These are phyloP conservation scores for Heliornis fulica DNA, from an alignment of 2,113 vertebrate species.

Conservation along the genomic window DNA sequence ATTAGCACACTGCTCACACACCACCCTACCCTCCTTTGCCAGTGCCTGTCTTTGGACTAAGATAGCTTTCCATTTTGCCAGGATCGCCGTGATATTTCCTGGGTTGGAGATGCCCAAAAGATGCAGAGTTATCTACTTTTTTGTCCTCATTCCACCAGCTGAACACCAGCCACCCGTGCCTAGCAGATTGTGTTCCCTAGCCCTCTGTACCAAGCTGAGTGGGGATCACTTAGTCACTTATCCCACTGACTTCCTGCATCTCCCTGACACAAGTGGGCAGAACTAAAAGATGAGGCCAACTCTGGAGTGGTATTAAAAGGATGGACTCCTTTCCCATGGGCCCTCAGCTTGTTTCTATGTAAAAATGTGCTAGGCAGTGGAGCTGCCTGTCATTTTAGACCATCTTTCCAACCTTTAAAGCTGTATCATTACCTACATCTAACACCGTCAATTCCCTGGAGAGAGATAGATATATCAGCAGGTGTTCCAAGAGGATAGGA, in stretches of 20 bases:
- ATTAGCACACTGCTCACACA: neutral
- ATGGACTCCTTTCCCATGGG: neutral
- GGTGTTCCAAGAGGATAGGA: neutral
- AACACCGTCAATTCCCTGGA: neutral
- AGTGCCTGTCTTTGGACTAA: neutral
- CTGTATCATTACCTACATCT: neutral
- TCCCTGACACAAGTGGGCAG: neutral
- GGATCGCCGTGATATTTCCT: neutral
- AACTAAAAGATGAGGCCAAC: neutral
- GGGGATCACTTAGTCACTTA: neutral
- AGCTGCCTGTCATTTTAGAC: neutral
- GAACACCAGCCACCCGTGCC: fast-evolving
- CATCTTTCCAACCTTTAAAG: neutral
- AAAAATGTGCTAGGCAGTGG: neutral
- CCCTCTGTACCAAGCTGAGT: fast-evolving
- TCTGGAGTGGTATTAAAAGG: neutral
- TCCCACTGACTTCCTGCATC: neutral
- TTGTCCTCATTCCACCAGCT: neutral
- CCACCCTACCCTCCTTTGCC: neutral
- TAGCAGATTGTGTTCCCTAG: neutral
- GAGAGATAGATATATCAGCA: neutral
- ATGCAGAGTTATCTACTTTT: neutral
- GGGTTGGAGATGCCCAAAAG: neutral
- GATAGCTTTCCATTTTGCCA: neutral
- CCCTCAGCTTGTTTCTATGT: neutral